Evolutionary conservation across 2,797 vertebrate species (phyloP).

Genomic region (Helarctos malayanus): DNA sequence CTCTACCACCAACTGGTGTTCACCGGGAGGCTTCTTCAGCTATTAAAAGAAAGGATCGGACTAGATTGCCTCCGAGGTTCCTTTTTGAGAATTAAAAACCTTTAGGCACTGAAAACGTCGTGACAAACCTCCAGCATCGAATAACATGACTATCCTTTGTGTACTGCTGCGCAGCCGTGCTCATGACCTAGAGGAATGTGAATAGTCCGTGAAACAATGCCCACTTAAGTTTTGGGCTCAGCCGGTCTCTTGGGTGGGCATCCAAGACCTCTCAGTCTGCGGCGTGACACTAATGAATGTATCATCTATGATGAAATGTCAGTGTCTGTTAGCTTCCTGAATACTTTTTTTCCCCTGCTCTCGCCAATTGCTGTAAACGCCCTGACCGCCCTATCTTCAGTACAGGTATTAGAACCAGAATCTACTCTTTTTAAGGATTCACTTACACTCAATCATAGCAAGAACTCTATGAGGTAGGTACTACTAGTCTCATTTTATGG

Average conservation of each 20-base stretch:
- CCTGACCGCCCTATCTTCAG: not conserved
- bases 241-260: not conserved
- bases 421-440: not conserved
- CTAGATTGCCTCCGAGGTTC: not conserved
- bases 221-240: not conserved
- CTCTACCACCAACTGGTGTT: not conserved
- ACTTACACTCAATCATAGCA: not conserved
- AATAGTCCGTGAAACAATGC: not conserved
- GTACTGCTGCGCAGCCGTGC: not conserved
- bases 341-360: not conserved
- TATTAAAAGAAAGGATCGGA: conserved; percentile 1
- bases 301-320: not conserved
- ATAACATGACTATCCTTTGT: not conserved
- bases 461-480: not conserved
- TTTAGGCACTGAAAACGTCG: not conserved
- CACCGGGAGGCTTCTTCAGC: not conserved
- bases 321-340: not conserved
- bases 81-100: conserved; percentile 34
- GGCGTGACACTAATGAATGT: not conserved
- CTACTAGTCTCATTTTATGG: not conserved
- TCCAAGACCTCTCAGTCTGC: not conserved
- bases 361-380: not conserved
- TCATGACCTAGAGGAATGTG: not conserved
- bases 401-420: not conserved
- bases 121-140: not conserved